These are phyloP conservation scores for Alligator mississippiensis DNA, from an alignment of 2,113 vertebrate genomes.

Conservation along the genomic window DNA sequence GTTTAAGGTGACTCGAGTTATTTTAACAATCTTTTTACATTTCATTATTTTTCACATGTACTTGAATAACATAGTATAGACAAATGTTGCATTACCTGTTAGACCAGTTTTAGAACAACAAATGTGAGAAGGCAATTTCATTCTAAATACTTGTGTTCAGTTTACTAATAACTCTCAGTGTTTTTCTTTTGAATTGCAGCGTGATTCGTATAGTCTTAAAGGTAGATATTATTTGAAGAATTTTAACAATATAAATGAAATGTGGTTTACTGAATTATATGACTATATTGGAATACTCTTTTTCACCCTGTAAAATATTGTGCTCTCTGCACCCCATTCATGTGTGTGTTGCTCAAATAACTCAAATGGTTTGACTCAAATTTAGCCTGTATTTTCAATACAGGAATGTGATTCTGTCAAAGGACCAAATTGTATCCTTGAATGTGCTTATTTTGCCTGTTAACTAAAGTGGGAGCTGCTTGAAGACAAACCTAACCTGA, in stretches of 20 bases:
- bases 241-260: background rate
- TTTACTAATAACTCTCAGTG: background rate
- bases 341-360: slow-evolving; percentile 46
- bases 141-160: slow-evolving; percentile 54
- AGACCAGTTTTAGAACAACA: slow-evolving; percentile 64
- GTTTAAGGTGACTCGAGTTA: slow-evolving; percentile 12
- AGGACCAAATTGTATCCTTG: slow-evolving; percentile 44
- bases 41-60: slow-evolving; percentile 65
- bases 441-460: background rate
- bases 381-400: slow-evolving; percentile 22
- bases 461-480: slow-evolving; percentile 18
- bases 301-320: slow-evolving; percentile 19
- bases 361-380: slow-evolving; percentile 43
- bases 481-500: background rate
- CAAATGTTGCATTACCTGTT: slow-evolving; percentile 61
- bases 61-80: slow-evolving; percentile 67
- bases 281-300: slow-evolving; percentile 19
- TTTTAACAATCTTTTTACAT: slow-evolving; percentile 55
- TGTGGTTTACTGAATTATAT: background rate
- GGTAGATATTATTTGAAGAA: background rate
- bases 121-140: slow-evolving; percentile 57
- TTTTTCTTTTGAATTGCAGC: slow-evolving; percentile 30
- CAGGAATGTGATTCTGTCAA: slow-evolving; percentile 52
- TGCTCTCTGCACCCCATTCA: slow-evolving; percentile 34
- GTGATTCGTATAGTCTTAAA: slow-evolving; percentile 51